Base-by-base conservation (phyloP, 2,888 invertebrate species). In the Reticulitermes lucifugus region DNA sequence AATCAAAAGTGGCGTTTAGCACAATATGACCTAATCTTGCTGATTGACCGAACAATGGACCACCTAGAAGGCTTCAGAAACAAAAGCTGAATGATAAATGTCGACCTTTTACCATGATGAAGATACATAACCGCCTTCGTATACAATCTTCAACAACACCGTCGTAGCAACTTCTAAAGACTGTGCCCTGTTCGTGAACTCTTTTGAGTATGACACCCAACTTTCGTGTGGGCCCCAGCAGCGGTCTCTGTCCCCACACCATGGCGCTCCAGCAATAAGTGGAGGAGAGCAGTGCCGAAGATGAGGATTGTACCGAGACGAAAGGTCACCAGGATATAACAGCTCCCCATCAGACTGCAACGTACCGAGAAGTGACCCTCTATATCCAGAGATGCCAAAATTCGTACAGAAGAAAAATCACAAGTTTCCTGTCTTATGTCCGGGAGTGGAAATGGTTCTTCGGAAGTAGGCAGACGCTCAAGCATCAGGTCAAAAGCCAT, bases 11-110 rank as follows among this genome's bases (percentile, higher is more conserved):
- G 75, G 10, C 25, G 41, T 41, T 21, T 41, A 14, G 7, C 21
- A n/a, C 77, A 51, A 46, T 46, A 46, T 77, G 77, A 77, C 46
- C 77, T 77, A 22, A 77, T 2, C 51, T 46, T 77, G n/a, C 22
- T 77, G 77, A 46, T 51, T 46, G 46, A 43, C 41, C 73, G n/a
- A 41, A 77, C 77, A 77, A 77, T 46, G 77, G 77, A 46, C 77
- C 77, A 77, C 51, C 77, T 21, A 10, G 51, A 77, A 46, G 77
- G 77, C 77, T 73, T 41, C 6, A 41, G 22, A 73, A 73, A 73
- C 21, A 73, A 73, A 41, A 14, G 10, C 6, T 71, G 25, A 35
- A 10, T 18, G 35, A 41, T 21, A 12, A 21, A 41, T 73, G 41
- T 35, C 73, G 73, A 73, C 41, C 73, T 41, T 73, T 41, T 18